These are phyloP conservation scores for Yponomeuta sedellus DNA, from an alignment of 2,888 invertebrate species.

Conservation along the genomic window DNA sequence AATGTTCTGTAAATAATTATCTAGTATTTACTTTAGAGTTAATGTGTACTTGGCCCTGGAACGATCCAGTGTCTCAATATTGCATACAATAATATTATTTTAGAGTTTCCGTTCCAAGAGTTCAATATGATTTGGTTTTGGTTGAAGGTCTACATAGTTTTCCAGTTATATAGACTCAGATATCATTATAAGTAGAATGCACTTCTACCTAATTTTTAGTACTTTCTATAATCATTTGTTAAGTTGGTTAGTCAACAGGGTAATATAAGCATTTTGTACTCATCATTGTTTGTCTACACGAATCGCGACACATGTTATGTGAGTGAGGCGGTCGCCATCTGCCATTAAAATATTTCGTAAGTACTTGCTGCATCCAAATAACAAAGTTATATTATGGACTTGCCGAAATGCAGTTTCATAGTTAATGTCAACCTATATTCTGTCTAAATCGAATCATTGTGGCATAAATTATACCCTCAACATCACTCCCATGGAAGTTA, in stretches of 20 bases:
- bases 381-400: no score
- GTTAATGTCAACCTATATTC: no score
- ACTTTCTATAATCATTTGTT: constrained; percentile 14
- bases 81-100: constrained; percentile 2
- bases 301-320: background rate
- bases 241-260: constrained; percentile 45
- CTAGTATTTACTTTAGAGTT: constrained; percentile 25
- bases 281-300: constrained; percentile 15
- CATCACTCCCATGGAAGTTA: background rate
- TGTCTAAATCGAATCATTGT: no score
- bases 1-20: constrained; percentile 60
- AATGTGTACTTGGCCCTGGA: constrained; percentile 36
- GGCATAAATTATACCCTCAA: background rate
- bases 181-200: constrained; percentile 9
- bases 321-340: no score
- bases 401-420: no score
- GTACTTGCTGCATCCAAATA: no score
- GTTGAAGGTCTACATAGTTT: constrained; percentile 7
- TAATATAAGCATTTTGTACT: constrained; percentile 41
- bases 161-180: background rate
- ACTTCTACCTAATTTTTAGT: constrained; percentile 14
- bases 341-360: no score
- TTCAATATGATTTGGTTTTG: background rate
- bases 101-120: constrained; percentile 2
- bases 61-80: constrained; percentile 34